Percentiles rank a stretch among this genome's conserved stretches.
phyloP scores from a whole-genome alignment of 1,140 invertebrate genomes.

The Trypoxylus dichotomus region DNA sequence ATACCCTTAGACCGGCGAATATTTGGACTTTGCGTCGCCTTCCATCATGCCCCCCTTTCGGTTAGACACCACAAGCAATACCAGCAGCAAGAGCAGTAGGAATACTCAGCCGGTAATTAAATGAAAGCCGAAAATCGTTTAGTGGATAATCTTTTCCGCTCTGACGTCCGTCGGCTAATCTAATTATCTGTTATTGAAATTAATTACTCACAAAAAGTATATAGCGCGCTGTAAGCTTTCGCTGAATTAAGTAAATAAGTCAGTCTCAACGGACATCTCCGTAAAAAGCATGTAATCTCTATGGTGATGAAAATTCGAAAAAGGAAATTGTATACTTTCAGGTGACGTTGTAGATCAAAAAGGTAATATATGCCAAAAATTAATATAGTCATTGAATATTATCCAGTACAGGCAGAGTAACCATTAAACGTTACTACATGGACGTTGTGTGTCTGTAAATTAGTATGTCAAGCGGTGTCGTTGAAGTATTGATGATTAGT shows the following conservation, averaged over 20 bases:
- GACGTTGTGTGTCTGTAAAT: too few species aligned
- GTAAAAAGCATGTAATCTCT: too few species aligned
- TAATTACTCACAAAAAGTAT: neutral
- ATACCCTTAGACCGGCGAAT: neutral
- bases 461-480: too few species aligned
- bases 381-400: too few species aligned
- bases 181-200: neutral
- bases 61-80: neutral
- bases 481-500: too few species aligned
- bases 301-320: too few species aligned
- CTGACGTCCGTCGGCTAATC: neutral
- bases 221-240: neutral
- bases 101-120: neutral
- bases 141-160: slow-evolving; percentile 1
- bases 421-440: too few species aligned
- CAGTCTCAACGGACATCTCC: neutral
- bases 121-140: neutral
- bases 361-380: too few species aligned
- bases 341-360: too few species aligned
- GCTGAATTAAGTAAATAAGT: neutral
- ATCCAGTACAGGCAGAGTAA: too few species aligned
- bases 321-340: too few species aligned
- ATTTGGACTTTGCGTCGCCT: neutral
- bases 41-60: neutral
- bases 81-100: neutral